These are phyloP conservation scores for Cebidichthys violaceus DNA, from an alignment of 2,113 vertebrate genomes.

Conservation along the genomic window DNA sequence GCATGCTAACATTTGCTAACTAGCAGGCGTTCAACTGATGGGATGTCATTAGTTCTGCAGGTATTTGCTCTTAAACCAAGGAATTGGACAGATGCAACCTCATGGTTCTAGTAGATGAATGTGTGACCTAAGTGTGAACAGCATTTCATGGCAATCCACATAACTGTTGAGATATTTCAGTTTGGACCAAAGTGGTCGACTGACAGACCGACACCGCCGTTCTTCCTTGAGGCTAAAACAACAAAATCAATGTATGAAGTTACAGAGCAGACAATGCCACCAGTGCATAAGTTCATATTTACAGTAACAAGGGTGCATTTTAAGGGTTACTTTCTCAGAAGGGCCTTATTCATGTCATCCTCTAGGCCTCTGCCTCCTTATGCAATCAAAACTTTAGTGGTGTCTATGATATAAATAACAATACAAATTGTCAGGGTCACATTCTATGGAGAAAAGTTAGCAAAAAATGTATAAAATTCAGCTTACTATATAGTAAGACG, in stretches of 20 bases:
- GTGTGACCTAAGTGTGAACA: neutral
- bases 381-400: neutral
- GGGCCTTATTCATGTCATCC: neutral
- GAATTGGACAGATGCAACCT: neutral
- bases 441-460: neutral
- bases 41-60: neutral
- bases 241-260: neutral
- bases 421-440: neutral
- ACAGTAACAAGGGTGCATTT: neutral
- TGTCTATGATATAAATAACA: neutral
- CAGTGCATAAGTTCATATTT: neutral
- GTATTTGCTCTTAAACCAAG: neutral
- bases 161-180: neutral
- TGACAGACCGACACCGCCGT: neutral
- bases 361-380: neutral
- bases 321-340: neutral
- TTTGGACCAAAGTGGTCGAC: neutral
- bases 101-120: neutral
- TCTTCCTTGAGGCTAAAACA: neutral
- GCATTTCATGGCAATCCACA: neutral
- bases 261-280: neutral
- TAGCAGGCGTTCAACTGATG: neutral
- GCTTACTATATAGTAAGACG: neutral
- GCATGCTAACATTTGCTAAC: neutral
- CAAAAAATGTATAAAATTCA: neutral